These are phyloP conservation scores for Sakesphorus luctuosus DNA, from an alignment of 2,113 vertebrate species.

Conservation along the genomic window DNA sequence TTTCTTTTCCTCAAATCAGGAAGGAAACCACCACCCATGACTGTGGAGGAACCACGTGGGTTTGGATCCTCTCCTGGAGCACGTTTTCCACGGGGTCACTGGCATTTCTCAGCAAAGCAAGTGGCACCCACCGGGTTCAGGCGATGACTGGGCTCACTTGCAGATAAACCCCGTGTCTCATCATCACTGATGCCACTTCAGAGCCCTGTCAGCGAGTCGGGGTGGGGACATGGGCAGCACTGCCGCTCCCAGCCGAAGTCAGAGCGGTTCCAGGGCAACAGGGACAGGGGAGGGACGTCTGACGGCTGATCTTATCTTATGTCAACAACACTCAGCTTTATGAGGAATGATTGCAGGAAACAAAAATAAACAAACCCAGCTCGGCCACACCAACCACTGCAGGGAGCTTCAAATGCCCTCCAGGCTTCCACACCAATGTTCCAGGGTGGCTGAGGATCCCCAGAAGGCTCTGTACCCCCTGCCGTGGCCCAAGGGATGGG, in stretches of 20 bases:
- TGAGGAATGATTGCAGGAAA: background rate
- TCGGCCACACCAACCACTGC: background rate
- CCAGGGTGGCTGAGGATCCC: background rate
- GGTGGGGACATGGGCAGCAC: background rate
- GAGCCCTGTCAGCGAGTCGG: background rate
- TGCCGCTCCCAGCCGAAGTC: background rate
- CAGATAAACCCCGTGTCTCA: background rate
- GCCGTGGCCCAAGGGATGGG: rapidly evolving
- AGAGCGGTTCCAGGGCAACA: background rate
- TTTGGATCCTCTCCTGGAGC: rapidly evolving
- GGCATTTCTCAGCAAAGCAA: background rate
- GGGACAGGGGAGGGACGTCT: background rate
- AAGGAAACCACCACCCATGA: background rate
- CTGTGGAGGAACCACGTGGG: rapidly evolving
- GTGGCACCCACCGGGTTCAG: background rate
- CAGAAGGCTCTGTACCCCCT: background rate
- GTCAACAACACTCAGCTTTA: conserved; percentile 3
- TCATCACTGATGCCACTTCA: background rate
- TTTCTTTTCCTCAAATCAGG: background rate
- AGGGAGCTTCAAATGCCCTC: background rate
- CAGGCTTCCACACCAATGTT: background rate
- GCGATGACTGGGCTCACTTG: background rate
- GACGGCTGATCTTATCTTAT: background rate
- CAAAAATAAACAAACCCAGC: background rate
- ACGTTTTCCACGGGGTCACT: rapidly evolving